phyloP scores from a whole-genome alignment of 2,888 invertebrate species.

The Neocrepidodera transversa region DNA sequence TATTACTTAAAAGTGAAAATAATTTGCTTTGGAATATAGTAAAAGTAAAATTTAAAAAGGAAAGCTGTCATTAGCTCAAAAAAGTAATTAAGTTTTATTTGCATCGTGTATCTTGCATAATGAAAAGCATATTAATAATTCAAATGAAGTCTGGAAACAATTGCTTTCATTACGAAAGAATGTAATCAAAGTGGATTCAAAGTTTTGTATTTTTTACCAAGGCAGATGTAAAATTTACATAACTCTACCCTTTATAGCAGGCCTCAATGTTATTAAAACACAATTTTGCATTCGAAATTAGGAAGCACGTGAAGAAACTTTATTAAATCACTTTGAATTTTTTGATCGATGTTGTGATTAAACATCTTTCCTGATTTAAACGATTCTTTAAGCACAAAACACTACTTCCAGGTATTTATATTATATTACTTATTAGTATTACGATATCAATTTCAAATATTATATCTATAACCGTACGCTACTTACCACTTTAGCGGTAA shows the following conservation, averaged over 20 bases:
- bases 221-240: conserved; percentile 44
- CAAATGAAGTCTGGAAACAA: conserved; percentile 38
- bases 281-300: conserved; percentile 45
- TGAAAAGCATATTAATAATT: conserved; percentile 9
- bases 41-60: conserved; percentile 14
- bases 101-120: conserved; percentile 21
- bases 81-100: conserved; percentile 28
- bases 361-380: too few relatives aligned
- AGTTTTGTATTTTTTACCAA: conserved; percentile 34
- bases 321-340: conserved; percentile 43
- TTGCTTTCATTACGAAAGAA: conserved; percentile 40
- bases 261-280: conserved; percentile 43
- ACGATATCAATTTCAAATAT: too few relatives aligned
- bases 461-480: too few relatives aligned
- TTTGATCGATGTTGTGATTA: too few relatives aligned
- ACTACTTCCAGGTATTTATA: too few relatives aligned
- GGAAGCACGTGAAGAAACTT: conserved; percentile 36
- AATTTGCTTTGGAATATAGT: not conserved
- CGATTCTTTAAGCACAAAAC: too few relatives aligned
- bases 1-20: not conserved
- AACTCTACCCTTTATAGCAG: conserved; percentile 43
- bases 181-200: conserved; percentile 41
- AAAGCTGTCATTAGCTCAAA: conserved; percentile 14
- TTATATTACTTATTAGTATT: too few relatives aligned
- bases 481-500: too few relatives aligned